Evolutionary conservation across 1,140 invertebrate species (phyloP), one percentile per base, ranked within the genome.

Genomic region (Neodiprion fabricii): DNA sequence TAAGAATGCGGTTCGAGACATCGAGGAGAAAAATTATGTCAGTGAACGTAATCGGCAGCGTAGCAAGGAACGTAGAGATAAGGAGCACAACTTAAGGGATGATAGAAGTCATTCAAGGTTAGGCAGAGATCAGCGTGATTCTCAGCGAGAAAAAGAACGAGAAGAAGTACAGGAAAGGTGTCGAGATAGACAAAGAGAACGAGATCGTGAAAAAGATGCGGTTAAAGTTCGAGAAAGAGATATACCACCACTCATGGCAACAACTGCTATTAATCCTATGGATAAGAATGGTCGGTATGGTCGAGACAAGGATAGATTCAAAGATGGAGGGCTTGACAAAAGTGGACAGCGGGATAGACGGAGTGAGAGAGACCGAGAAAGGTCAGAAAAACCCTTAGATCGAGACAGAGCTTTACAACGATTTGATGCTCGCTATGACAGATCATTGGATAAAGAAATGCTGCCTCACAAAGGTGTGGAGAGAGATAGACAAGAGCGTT

Each of bases 121-220:
- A 71, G 68, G 77, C 77, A 81, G 79, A 79, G 88, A 85, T 81
- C 88, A 78, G 79, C 86, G 72, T 67, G 87, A 87, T 71, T 79
- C 78, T 14, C 83, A 82, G 23, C 80, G 84, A 0, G 88, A 89
- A 7, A 88, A 85, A 71, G 88, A 90, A 17, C 82, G 85, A 9
- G 87, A 88, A 11, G 88, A 88, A 7, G 77, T 84, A 71, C 74
- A 76, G 9, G 86, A 89, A 71, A 81, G 82, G 70, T 85, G 80
- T 47, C 79, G 83, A 2, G 79, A 82, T 12, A 72, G 82, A 21
- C 79, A 85, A 14, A 74, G 83, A 72, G 80, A 85, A n/a, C 72
- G 84, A 69, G 78, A 81, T 17, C 77, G 84, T 48, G 80, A 79
- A 1, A 80, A 80, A 23, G 81, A 83, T 66, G 17, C 49, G 48